Evolutionary conservation across 2,113 vertebrate genomes (phyloP).

Genomic region (Tamias sibiricus): DNA sequence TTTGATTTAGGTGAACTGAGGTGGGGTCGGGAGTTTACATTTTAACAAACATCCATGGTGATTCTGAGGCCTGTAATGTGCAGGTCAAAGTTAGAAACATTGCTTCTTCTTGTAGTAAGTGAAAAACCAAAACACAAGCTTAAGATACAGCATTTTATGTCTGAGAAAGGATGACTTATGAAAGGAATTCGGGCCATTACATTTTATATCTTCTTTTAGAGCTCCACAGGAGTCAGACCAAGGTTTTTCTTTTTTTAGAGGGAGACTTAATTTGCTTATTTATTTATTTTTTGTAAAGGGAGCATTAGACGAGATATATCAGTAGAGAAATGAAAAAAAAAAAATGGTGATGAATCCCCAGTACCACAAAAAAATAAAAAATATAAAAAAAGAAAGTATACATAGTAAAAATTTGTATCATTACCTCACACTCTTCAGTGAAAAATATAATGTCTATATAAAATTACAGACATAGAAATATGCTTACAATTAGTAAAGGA

Average conservation of each 20-base stretch:
- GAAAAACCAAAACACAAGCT: neutral
- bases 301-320: neutral
- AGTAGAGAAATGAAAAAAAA: slow-evolving; percentile 25
- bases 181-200: neutral
- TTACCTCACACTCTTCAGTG: too few relatives aligned
- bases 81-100: neutral
- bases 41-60: neutral
- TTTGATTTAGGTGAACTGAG: neutral
- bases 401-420: too few relatives aligned
- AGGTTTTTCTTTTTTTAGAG: too few relatives aligned
- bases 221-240: slow-evolving; percentile 49
- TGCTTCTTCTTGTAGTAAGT: neutral
- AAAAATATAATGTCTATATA: neutral
- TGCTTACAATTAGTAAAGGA: slow-evolving; percentile 35
- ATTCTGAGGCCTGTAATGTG: neutral
- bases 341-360: too few relatives aligned
- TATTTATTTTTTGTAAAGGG: slow-evolving; percentile 31
- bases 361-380: too few relatives aligned
- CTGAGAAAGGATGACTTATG: neutral
- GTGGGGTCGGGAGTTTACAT: neutral
- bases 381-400: too few relatives aligned
- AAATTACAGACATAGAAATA: neutral
- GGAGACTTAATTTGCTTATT: neutral
- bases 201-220: neutral
- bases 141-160: neutral